Conservation (phyloP, 2,888 invertebrate genomes). For the Anticlea derivata region DNA sequence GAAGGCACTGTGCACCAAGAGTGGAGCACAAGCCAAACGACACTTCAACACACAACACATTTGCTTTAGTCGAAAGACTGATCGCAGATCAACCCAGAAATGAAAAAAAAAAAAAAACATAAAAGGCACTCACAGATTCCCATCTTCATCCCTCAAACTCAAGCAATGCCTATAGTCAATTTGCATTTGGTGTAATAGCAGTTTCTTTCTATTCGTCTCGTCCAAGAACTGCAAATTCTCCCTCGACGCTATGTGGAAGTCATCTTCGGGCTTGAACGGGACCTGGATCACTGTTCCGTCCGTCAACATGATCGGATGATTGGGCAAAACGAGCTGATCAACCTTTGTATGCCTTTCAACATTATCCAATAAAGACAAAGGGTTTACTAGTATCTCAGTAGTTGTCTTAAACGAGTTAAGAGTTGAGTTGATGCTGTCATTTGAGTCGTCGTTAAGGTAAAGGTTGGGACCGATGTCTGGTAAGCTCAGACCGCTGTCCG, state of each 20-base stretch:
- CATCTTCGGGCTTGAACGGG: constrained; percentile 48
- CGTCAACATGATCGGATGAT: constrained; percentile 26
- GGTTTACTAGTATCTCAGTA: constrained; percentile 40
- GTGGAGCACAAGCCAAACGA: no score
- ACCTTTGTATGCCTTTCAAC: constrained; percentile 23
- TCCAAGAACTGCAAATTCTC: constrained; percentile 43
- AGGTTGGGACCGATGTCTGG: constrained; percentile 33
- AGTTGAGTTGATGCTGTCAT: constrained; percentile 48
- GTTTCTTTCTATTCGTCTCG: constrained; percentile 38
- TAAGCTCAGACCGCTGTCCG: neutral
- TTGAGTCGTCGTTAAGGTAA: constrained; percentile 57
- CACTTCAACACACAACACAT: no score
- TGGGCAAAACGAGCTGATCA: neutral
- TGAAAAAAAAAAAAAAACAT: no score
- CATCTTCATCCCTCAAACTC: constrained; percentile 49
- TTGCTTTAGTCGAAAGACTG: no score
- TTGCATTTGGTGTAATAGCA: constrained; percentile 55
- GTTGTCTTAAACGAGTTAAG: constrained; percentile 35
- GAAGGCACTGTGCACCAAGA: no score
- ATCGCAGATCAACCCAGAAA: no score
- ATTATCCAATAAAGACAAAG: constrained; percentile 32
- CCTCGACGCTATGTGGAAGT: constrained; percentile 52
- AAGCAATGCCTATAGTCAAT: constrained; percentile 59
- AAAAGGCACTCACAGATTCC: constrained; percentile 61
- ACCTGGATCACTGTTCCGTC: constrained; percentile 43